These are phyloP conservation scores for Ectemnius cavifrons DNA, from an alignment of 2,888 invertebrate species.

Conservation along the genomic window DNA sequence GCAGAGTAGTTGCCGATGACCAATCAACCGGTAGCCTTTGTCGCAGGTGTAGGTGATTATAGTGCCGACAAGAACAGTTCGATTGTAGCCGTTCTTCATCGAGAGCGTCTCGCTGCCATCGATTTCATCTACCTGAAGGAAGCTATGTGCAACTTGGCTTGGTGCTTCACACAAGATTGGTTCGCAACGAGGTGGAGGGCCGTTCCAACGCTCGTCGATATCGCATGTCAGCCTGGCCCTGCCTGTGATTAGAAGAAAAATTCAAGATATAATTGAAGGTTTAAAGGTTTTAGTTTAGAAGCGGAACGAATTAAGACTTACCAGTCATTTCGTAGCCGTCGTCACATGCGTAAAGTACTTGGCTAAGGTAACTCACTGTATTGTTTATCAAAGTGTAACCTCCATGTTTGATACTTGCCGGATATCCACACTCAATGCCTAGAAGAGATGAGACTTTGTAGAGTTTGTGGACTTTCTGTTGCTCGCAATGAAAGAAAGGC, in stretches of 20 bases:
- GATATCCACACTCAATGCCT: conserved; percentile 94
- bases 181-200: conserved; percentile 93
- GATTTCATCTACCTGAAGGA: conserved; percentile 69
- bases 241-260: conserved; percentile 74
- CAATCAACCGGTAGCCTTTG: conserved; percentile 84
- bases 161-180: conserved; percentile 75
- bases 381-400: conserved; percentile 89
- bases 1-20: conserved; percentile 85
- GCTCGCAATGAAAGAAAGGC: too few relatives aligned
- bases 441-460: conserved; percentile 50
- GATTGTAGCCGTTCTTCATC: conserved; percentile 64
- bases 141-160: conserved; percentile 66
- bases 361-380: conserved; percentile 92
- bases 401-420: conserved; percentile 91
- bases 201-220: conserved; percentile 95
- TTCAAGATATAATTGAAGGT: background rate
- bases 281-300: background rate
- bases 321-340: conserved; percentile 91
- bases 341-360: conserved; percentile 90
- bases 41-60: conserved; percentile 88
- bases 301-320: conserved; percentile 42
- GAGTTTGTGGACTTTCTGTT: too few relatives aligned
- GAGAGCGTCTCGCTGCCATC: conserved; percentile 56
- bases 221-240: conserved; percentile 92
- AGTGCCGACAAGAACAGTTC: conserved; percentile 81